Percentiles rank a stretch among this genome's conserved stretches.
phyloP scores from a whole-genome alignment of 1,140 invertebrate genomes.

The Harlomillsia oculata region DNA sequence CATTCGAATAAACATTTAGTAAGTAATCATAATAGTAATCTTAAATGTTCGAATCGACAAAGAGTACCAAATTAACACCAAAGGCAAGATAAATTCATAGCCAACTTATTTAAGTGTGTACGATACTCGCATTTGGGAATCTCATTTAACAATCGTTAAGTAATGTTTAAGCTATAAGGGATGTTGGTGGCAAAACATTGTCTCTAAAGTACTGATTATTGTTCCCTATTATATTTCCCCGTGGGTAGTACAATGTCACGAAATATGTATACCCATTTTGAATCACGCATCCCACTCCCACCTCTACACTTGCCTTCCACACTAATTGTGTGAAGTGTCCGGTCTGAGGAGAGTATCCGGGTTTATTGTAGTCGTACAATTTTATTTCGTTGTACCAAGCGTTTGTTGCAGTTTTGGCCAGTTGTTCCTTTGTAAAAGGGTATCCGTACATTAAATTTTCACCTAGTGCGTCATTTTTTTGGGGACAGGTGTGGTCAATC shows the following conservation, averaged over 20 bases:
- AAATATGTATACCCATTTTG: conserved; percentile 64
- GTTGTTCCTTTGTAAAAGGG: neutral
- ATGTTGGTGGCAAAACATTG: neutral
- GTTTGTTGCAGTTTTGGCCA: neutral
- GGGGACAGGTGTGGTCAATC: conserved; percentile 16
- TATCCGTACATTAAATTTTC: conserved; percentile 11
- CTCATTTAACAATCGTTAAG: no score
- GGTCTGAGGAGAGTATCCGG: conserved; percentile 37
- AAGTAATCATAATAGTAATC: no score
- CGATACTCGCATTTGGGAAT: no score
- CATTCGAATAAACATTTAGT: no score
- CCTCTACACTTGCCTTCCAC: conserved; percentile 64
- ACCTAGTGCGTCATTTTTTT: conserved; percentile 10
- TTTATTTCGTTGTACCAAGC: conserved; percentile 18
- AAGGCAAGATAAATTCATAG: no score
- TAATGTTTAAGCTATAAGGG: no score
- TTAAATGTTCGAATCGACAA: no score
- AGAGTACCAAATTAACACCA: no score
- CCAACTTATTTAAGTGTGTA: no score
- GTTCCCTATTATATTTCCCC: conserved; percentile 62
- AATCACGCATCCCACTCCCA: conserved; percentile 62
- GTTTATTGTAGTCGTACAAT: conserved; percentile 11
- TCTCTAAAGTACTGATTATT: neutral
- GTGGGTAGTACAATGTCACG: conserved; percentile 74
- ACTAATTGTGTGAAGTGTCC: conserved; percentile 86